These are phyloP conservation scores for Spinus pinus DNA, from an alignment of 2,797 vertebrate genomes.

Conservation along the genomic window DNA sequence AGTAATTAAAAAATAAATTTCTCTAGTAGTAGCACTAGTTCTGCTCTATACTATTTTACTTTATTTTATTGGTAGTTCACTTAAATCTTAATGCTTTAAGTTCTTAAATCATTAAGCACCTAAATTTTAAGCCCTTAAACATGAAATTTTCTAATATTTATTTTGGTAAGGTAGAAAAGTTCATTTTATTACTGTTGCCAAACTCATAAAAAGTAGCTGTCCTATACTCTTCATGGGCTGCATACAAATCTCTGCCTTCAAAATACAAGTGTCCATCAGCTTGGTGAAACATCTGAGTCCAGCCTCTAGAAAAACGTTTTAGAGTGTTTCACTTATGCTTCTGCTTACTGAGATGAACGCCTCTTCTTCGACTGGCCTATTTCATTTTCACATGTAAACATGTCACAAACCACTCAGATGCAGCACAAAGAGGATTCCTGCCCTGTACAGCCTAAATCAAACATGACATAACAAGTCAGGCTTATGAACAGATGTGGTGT, in stretches of 20 bases:
- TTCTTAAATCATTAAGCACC: neutral
- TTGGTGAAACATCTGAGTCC: neutral
- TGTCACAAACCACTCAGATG: neutral
- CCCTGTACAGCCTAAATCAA: neutral
- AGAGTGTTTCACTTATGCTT: neutral
- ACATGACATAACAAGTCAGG: neutral
- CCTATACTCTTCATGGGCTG: neutral
- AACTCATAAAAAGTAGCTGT: neutral
- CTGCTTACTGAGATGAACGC: neutral
- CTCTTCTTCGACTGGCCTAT: neutral
- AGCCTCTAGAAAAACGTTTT: neutral
- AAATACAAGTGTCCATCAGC: neutral
- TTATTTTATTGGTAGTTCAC: neutral
- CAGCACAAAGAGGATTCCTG: neutral
- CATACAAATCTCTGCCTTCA: neutral
- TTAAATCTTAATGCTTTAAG: neutral
- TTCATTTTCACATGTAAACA: neutral
- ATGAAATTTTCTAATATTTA: neutral
- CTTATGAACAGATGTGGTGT: neutral
- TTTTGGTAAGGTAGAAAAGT: neutral
- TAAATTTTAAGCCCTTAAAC: neutral
- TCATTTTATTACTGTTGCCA: neutral
- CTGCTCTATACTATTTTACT: neutral
- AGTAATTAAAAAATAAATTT: neutral
- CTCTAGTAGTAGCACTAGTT: neutral